Base-by-base conservation (phyloP, 2,113 vertebrate species). In the Bufo gargarizans region DNA sequence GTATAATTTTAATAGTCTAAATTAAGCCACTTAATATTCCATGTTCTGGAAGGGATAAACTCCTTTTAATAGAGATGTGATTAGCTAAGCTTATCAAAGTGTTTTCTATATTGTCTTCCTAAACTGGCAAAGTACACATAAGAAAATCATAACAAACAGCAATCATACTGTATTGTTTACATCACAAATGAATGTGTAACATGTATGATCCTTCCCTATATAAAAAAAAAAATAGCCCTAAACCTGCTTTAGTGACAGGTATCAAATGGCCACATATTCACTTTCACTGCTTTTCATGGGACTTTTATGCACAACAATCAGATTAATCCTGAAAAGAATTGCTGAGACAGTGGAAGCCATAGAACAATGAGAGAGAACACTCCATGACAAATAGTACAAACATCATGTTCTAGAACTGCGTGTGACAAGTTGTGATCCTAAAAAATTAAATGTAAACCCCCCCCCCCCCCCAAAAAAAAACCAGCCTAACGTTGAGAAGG, bases 381-480 rank as follows among this genome's bases (percentile, higher is more conserved):
- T 90, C 91, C 88, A 6, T 91, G 91, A 89, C 84, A 63, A 53
- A 85, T 65, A 89, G 91, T 91, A 89, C 92, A 91, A 78, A 90
- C 93, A 96, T 95, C 95, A 92, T 92, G 91, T 97, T 96, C 96
- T 94, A 96, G 96, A 97, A 96, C 88, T 17, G 91, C 55, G 55
- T 84, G 56, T 89, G 90, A 89, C 92, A 94, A 77, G 61, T 47
- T 78, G n/a, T 65, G 78, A 84, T 65, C 80, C 81, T 65, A 72
- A 84, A 33, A 88, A 84, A 96, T 96, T 89, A 88, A 80, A 87
- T 91, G 33, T 33, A 33, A 97, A 95, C 93, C 91, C 90, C 80
- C 79, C n/a, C n/a, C n/a, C n/a, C n/a, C n/a, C n/a, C n/a, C n/a
- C n/a, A n/a, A n/a, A n/a, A n/a, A 56, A 9, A 72, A 53, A 69